phyloP scores from a whole-genome alignment of 2,113 vertebrate species.

The Reinhardtius hippoglossoides region DNA sequence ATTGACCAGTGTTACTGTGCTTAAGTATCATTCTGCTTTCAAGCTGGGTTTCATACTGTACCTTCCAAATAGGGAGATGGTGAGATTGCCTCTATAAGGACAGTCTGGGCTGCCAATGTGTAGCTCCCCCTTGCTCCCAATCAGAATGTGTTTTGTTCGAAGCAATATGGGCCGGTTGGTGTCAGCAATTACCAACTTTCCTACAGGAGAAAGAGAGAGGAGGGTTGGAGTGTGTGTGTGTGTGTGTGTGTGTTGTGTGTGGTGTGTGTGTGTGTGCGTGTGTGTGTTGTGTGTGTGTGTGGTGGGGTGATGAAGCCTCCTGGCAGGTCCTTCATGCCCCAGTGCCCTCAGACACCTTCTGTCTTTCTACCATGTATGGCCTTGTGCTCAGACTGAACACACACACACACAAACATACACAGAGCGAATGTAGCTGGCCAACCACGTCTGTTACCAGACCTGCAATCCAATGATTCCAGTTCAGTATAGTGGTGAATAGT shows the following conservation, averaged over 20 bases:
- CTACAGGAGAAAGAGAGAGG: conserved; percentile 71
- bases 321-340: conserved; percentile 38
- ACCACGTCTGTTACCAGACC: not conserved
- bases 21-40: too few species aligned
- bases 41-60: conserved; percentile 60
- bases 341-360: conserved; percentile 42
- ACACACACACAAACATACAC: conserved; percentile 10
- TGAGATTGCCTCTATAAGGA: conserved; percentile 90
- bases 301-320: conserved; percentile 3
- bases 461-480: conserved; percentile 33
- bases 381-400: conserved; percentile 13
- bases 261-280: not conserved
- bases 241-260: too few species aligned
- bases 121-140: conserved; percentile 89
- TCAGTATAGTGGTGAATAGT: conserved; percentile 18
- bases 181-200: conserved; percentile 93
- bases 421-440: not conserved
- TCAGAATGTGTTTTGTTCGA: conserved; percentile 89
- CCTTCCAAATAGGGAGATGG: conserved; percentile 92
- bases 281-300: too few species aligned
- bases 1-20: not conserved
- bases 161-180: conserved; percentile 84
- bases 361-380: conserved; percentile 54
- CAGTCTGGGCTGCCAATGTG: conserved; percentile 91
- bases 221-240: not conserved